phyloP scores from a whole-genome alignment of 2,888 invertebrate species.

The Archips crataeganus region DNA sequence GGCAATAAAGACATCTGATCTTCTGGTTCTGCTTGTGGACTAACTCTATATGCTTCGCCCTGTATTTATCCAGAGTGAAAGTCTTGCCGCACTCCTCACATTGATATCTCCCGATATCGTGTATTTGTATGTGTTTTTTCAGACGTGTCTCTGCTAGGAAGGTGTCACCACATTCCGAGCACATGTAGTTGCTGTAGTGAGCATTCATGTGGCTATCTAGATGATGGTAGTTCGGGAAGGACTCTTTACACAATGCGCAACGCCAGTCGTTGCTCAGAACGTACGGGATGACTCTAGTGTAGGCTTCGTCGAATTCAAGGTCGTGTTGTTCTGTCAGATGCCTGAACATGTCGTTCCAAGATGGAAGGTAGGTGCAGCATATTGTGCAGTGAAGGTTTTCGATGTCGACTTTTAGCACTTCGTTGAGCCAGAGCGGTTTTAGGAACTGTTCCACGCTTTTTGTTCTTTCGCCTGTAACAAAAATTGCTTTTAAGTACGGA shows the following conservation, averaged over 20 bases:
- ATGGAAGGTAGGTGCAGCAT: conserved; percentile 50
- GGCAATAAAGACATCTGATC: conserved; percentile 63
- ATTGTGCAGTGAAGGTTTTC: conserved; percentile 58
- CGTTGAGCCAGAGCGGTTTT: conserved; percentile 63
- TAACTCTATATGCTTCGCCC: conserved; percentile 57
- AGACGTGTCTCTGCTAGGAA: conserved; percentile 57
- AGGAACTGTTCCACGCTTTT: conserved; percentile 58
- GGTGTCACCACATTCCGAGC: conserved; percentile 66
- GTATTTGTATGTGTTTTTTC: conserved; percentile 71
- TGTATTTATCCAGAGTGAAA: conserved; percentile 66
- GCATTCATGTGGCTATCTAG: conserved; percentile 72
- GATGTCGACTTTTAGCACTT: conserved; percentile 67
- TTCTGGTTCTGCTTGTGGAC: conserved; percentile 55
- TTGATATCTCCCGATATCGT: conserved; percentile 68
- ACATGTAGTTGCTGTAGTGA: conserved; percentile 69
- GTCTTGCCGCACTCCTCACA: conserved; percentile 77
- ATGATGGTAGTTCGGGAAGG: conserved; percentile 54
- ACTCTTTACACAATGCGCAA: conserved; percentile 63
- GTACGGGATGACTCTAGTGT: conserved; percentile 64
- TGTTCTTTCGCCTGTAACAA: conserved; percentile 45
- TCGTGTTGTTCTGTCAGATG: conserved; percentile 61
- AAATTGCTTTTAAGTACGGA: neutral
- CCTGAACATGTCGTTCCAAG: conserved; percentile 65
- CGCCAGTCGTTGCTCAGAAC: conserved; percentile 47
- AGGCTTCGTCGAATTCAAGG: conserved; percentile 55